Conservation (phyloP, 2,888 invertebrate species). For the Synergus gifuensis region DNA sequence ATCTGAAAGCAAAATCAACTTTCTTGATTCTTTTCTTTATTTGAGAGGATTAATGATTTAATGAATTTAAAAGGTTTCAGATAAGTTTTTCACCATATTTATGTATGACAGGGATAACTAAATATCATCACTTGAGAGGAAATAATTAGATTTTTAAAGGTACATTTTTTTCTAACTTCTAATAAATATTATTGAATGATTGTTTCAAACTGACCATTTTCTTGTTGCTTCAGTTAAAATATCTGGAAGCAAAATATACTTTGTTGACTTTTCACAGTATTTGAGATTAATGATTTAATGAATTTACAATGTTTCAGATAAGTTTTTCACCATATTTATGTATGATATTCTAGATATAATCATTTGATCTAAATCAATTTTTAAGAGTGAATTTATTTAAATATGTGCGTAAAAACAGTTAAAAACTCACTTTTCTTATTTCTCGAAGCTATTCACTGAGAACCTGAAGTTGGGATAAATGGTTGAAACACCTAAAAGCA, state of each 20-base stretch:
- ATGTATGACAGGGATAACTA: conserved; percentile 39
- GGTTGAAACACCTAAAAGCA: background rate
- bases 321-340: conserved; percentile 24
- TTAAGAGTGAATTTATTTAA: background rate
- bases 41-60: background rate
- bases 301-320: conserved; percentile 1
- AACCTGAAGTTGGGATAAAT: background rate
- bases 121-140: conserved; percentile 8
- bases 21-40: background rate
- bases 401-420: background rate
- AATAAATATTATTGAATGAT: too few relatives aligned
- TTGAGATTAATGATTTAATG: background rate
- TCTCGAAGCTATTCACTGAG: background rate
- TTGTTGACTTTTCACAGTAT: background rate
- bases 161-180: too few relatives aligned
- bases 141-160: too few relatives aligned
- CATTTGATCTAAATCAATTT: background rate
- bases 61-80: background rate
- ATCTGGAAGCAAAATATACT: background rate
- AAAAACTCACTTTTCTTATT: background rate
- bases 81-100: conserved; percentile 26
- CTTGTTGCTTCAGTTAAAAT: background rate
- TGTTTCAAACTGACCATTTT: background rate
- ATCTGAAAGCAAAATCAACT: background rate
- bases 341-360: background rate